Evolutionary conservation across 1,140 invertebrate species (phyloP).

Genomic region (Drosophila erecta): DNA sequence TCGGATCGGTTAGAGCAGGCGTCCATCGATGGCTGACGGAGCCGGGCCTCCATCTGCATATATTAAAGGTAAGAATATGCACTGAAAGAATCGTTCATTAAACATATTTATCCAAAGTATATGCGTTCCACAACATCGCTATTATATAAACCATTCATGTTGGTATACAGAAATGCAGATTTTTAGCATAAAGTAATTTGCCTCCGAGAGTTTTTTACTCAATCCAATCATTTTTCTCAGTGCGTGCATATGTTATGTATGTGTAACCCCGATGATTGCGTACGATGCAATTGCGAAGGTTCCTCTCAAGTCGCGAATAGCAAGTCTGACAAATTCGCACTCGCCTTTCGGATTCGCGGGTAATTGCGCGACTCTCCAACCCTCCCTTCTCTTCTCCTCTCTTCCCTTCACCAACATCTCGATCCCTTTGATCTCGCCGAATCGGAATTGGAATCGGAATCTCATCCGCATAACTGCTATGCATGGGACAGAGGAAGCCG

Average conservation of each 20-base stretch:
- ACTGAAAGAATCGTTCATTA: background rate
- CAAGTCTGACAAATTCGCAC: constrained; percentile 38
- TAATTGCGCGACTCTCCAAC: constrained; percentile 33
- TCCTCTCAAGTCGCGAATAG: constrained; percentile 24
- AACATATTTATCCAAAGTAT: background rate
- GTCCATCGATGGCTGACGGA: constrained; percentile 46
- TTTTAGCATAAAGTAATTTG: no score
- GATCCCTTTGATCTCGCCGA: constrained; percentile 49
- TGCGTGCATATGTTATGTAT: constrained; percentile 24
- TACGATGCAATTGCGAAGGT: constrained; percentile 36
- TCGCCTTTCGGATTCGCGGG: constrained; percentile 40
- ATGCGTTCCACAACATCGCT: no score
- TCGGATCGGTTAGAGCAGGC: constrained; percentile 24
- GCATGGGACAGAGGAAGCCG: background rate
- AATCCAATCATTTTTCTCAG: constrained; percentile 2
- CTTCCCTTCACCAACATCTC: background rate
- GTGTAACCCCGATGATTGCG: constrained; percentile 37
- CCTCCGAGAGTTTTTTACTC: background rate
- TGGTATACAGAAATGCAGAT: background rate
- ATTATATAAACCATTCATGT: no score
- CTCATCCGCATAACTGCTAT: constrained; percentile 3
- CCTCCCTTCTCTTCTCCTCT: background rate
- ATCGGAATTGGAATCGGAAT: constrained; percentile 23
- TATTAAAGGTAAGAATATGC: constrained; percentile 24
- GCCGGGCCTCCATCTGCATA: constrained; percentile 50